Percentiles rank a stretch among this genome's conserved stretches.
phyloP scores from a whole-genome alignment of 37 sponge, comb jelly and placozoan genomes.

The Beroe forskalii region DNA sequence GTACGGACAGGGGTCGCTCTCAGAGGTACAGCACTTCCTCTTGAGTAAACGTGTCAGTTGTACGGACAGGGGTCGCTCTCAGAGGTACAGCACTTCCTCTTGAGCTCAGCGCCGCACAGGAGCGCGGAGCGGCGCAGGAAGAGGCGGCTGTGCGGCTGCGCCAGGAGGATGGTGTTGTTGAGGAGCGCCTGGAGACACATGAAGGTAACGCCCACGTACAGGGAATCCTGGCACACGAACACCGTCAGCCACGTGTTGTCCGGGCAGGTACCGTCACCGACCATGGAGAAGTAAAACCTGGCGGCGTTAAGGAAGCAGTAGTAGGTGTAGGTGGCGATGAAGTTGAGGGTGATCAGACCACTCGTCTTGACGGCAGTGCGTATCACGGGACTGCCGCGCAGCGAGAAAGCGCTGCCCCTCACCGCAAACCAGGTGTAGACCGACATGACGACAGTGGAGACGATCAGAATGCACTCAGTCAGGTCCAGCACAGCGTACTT shows the following conservation, averaged over 20 bases:
- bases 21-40: too few species aligned
- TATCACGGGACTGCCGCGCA: background rate
- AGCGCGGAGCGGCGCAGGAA: background rate
- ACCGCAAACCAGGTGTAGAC: conserved; percentile 29
- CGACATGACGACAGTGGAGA: background rate
- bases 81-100: conserved; percentile 38
- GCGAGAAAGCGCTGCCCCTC: background rate
- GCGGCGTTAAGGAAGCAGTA: background rate
- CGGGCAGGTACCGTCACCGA: background rate
- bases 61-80: too few species aligned
- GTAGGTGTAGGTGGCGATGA: conserved; percentile 28
- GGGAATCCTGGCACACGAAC: conserved; percentile 23
- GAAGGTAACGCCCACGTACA: conserved; percentile 4
- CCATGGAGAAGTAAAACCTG: background rate
- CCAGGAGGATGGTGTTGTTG: conserved; percentile 28
- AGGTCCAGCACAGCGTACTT: background rate
- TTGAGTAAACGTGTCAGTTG: too few species aligned
- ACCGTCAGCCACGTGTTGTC: background rate
- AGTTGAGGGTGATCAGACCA: background rate
- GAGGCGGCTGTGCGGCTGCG: background rate
- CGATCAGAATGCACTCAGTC: background rate
- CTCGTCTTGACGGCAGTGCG: background rate
- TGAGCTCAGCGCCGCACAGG: background rate
- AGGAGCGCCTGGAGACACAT: background rate
- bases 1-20: too few species aligned